Evolutionary conservation across 1,140 invertebrate genomes (phyloP), one percentile per base, ranked within the genome.

Genomic region (Drosophila nigrodunni): DNA sequence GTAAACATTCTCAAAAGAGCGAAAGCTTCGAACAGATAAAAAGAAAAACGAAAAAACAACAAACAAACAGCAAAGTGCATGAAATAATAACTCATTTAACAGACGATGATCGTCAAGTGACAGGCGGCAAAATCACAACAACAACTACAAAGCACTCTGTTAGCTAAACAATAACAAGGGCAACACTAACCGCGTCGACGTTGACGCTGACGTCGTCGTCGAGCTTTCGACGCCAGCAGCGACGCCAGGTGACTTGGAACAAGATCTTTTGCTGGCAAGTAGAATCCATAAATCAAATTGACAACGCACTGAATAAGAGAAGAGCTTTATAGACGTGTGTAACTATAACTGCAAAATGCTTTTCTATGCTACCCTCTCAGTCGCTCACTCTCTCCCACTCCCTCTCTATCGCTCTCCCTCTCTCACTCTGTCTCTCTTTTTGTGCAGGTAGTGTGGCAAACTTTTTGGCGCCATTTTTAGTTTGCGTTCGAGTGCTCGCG

Each of bases 381-480:
- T 64, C 35, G 37, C 44, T 47, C 46, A 43, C 34, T 30, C 25
- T 30, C 50, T 47, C 41, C 37, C 34, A 18, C 25, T 30, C 25
- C 25, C 25, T 30, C 25, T 4, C 25, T 30, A 4, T 30, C 25
- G 41, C 69, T 57, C 57, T 59, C 64, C n/a, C 55, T 34, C 41
- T 30, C 66, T 66, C 72, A 59, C 62, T 47, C 46, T 44, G 21
- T 30, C 65, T 62, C 50, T 18, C 21, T 59, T 7, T 57, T 9
- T 47, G 59, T 77, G 58, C 78, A 61, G 60, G 58, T 81, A 67
- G 59, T 64, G 44, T 72, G 52, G 44, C 66, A 89, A 78, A 89
- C 59, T 88, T 83, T 83, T 88, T 88, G 85, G 83, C 83, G 83
- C 85, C 83, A 88, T 88, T 89, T 87, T 89, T 80, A 88, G 83